Percentiles rank a stretch among this genome's conserved stretches.
phyloP scores from a whole-genome alignment of 2,113 vertebrate species.

The Eubucco bourcierii region DNA sequence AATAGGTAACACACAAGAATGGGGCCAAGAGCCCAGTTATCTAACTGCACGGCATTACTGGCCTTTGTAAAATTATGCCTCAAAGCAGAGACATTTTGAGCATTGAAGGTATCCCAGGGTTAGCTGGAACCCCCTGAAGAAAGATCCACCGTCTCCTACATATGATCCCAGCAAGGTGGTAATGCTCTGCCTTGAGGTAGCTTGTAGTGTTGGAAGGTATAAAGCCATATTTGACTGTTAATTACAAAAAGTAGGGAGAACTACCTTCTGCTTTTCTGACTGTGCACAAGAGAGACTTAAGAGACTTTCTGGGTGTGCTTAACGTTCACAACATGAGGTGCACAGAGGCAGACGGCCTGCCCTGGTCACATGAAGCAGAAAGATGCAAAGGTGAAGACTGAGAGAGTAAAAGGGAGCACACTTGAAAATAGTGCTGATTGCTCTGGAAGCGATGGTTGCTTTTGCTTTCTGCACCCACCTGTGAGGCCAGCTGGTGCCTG shows the following conservation, averaged over 20 bases:
- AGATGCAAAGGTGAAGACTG: accelerated
- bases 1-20: not conserved
- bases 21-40: not conserved
- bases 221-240: not conserved
- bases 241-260: not conserved
- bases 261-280: not conserved
- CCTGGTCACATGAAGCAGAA: accelerated
- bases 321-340: not conserved
- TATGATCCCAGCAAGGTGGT: not conserved
- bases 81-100: not conserved
- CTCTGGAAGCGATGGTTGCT: accelerated
- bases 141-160: not conserved
- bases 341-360: accelerated
- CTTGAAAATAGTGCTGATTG: not conserved
- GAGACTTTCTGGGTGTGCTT: accelerated
- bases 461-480: not conserved
- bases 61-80: not conserved
- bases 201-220: not conserved
- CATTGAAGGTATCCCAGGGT: not conserved
- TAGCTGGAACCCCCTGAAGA: not conserved
- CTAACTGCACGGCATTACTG: not conserved
- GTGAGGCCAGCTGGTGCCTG: not conserved
- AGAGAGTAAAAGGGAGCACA: accelerated
- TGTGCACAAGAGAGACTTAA: not conserved
- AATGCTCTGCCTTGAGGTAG: not conserved